Percentiles rank a stretch among this genome's conserved stretches.
Evolutionary conservation across 2,113 vertebrate species (phyloP).

Genomic region (Pimephales promelas): DNA sequence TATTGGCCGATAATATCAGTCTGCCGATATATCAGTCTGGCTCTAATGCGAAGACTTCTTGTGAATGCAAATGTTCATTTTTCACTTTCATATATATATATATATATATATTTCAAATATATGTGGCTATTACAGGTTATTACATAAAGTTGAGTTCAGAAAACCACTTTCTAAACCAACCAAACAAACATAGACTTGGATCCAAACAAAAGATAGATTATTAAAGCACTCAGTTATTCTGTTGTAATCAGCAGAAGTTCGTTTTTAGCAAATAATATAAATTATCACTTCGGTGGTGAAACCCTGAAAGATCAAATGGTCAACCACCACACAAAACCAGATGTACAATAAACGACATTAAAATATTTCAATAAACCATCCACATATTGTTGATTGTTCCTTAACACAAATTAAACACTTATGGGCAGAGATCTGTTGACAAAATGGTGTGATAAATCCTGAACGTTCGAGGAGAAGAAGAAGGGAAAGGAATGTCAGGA

Average conservation of each 20-base stretch:
- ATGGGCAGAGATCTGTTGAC: not conserved
- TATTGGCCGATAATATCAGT: too few relatives aligned
- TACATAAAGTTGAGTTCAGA: not conserved
- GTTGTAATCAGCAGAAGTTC: not conserved
- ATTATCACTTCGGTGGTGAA: slow-evolving; percentile 1
- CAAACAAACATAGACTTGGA: not conserved
- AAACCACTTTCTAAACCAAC: not conserved
- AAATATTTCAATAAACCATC: slow-evolving; percentile 11
- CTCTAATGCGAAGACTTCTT: not conserved
- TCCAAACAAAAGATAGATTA: not conserved
- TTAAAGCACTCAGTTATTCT: not conserved
- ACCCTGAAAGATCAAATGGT: not conserved
- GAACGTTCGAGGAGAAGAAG: slow-evolving; percentile 39
- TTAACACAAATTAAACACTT: slow-evolving; percentile 38
- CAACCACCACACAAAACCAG: slow-evolving; percentile 3
- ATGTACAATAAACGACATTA: slow-evolving; percentile 19
- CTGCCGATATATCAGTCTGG: too few relatives aligned
- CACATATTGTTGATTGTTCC: slow-evolving; percentile 8
- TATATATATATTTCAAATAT: too few relatives aligned
- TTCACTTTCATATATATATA: not conserved
- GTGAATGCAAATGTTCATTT: not conserved
- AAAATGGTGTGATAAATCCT: slow-evolving; percentile 22
- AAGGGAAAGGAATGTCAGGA: slow-evolving; percentile 35
- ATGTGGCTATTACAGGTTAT: not conserved
- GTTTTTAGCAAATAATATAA: not conserved